A percentile compares a stretch with the other conserved stretches of the same genome.
These are phyloP conservation scores for Gadopsis bispinosus DNA, from an alignment of 2,797 vertebrate genomes.

Conservation along the genomic window DNA sequence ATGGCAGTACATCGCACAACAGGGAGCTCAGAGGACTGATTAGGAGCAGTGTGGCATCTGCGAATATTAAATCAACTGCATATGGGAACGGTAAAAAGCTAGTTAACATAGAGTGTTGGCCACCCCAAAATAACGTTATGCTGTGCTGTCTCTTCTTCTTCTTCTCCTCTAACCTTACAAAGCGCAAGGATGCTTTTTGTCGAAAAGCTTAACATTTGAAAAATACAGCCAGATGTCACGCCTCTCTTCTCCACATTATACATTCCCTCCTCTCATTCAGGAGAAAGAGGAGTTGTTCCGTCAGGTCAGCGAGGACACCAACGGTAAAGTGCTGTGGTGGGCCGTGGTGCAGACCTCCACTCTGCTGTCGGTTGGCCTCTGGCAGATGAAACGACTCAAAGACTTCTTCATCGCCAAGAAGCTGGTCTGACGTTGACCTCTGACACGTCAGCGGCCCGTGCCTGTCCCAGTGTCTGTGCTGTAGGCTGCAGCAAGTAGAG, in stretches of 20 bases:
- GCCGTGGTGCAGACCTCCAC: conserved; percentile 88
- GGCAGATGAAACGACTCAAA: conserved; percentile 93
- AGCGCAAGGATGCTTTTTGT: no score
- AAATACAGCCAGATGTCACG: neutral
- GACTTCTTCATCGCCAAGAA: conserved; percentile 95
- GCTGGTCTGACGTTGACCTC: conserved; percentile 84
- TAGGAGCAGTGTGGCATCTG: neutral
- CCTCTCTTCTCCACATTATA: neutral
- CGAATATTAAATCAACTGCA: neutral
- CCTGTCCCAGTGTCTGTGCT: neutral
- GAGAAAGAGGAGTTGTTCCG: conserved; percentile 92
- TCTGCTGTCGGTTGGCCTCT: conserved; percentile 89
- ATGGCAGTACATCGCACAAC: neutral
- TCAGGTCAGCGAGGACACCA: conserved; percentile 90
- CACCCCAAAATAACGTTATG: neutral
- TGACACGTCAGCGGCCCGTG: neutral
- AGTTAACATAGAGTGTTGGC: neutral
- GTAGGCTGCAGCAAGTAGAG: neutral
- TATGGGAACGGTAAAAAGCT: neutral
- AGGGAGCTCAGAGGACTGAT: neutral
- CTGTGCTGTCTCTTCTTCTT: no score
- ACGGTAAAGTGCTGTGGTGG: conserved; percentile 92
- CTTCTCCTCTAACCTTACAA: no score
- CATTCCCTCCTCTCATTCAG: conserved; percentile 66
- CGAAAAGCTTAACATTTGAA: no score